Evolutionary conservation across 2,113 vertebrate species (phyloP).

Genomic region (Chroicocephalus ridibundus): DNA sequence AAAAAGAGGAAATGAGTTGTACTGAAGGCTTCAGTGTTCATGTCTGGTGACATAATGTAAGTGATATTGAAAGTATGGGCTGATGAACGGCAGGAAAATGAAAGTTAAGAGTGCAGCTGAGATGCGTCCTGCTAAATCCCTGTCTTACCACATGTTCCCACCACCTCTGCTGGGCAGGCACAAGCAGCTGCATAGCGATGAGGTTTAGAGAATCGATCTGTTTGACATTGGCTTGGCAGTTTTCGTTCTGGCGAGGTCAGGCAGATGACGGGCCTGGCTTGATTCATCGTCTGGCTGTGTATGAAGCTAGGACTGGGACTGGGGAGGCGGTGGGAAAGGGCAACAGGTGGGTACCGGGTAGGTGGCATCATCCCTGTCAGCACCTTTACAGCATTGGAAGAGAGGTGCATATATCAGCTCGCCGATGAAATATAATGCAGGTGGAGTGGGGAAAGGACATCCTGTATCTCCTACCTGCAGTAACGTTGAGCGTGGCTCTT

Average conservation of each 20-base stretch:
- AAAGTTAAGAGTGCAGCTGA: neutral
- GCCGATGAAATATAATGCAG: neutral
- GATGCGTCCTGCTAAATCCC: neutral
- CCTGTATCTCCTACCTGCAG: neutral
- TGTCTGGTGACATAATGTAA: neutral
- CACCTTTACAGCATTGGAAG: neutral
- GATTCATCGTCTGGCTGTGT: fast-evolving
- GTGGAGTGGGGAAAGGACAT: neutral
- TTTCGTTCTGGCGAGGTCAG: neutral
- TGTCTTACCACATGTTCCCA: neutral
- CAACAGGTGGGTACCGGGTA: neutral
- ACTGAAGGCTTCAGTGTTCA: neutral
- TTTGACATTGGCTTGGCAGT: neutral
- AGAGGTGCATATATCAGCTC: neutral
- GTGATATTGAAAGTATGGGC: neutral
- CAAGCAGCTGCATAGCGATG: neutral
- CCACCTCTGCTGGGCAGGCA: neutral
- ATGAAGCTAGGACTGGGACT: neutral
- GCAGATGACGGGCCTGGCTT: neutral
- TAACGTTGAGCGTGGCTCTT: neutral
- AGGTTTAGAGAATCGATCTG: neutral
- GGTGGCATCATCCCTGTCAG: neutral
- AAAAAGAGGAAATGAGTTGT: neutral
- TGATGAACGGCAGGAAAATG: neutral
- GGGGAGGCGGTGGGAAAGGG: neutral